phyloP scores from a whole-genome alignment of 2,888 invertebrate genomes.

The Tenthredo livida region DNA sequence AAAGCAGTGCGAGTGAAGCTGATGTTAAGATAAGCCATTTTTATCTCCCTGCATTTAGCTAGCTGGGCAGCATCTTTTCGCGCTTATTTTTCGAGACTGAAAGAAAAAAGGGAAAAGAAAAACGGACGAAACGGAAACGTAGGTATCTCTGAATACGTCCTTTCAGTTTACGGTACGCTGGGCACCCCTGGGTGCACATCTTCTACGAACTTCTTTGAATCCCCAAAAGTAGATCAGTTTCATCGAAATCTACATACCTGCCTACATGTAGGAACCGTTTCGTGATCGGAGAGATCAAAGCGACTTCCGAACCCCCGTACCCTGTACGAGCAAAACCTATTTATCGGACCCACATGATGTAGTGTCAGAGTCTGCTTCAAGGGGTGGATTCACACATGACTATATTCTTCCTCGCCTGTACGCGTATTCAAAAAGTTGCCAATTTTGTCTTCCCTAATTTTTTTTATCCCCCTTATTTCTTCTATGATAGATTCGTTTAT shows the following conservation, averaged over 20 bases:
- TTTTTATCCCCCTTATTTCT: not conserved
- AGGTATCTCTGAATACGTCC: not conserved
- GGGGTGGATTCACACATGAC: not conserved
- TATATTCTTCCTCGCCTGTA: not conserved
- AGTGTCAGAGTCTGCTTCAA: not conserved
- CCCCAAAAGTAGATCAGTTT: constrained; percentile 13
- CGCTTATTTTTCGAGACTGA: not conserved
- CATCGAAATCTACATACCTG: not conserved
- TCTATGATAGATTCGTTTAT: not conserved
- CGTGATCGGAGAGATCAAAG: constrained; percentile 22
- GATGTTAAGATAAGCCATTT: constrained; percentile 47
- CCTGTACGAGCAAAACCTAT: not conserved
- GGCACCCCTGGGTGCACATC: not conserved
- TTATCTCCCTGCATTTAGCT: not conserved
- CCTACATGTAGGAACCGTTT: not conserved
- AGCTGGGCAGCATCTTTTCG: not conserved
- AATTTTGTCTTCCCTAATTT: not conserved
- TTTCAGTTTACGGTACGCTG: not conserved
- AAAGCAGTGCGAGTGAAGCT: not conserved
- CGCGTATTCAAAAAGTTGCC: not conserved
- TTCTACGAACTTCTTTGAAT: constrained; percentile 8
- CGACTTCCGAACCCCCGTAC: not conserved
- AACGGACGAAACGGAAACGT: not conserved
- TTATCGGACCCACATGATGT: not conserved
- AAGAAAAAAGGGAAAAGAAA: not conserved